Conservation (phyloP, 2,888 invertebrate species). For the Chrysotoxum bicinctum region DNA sequence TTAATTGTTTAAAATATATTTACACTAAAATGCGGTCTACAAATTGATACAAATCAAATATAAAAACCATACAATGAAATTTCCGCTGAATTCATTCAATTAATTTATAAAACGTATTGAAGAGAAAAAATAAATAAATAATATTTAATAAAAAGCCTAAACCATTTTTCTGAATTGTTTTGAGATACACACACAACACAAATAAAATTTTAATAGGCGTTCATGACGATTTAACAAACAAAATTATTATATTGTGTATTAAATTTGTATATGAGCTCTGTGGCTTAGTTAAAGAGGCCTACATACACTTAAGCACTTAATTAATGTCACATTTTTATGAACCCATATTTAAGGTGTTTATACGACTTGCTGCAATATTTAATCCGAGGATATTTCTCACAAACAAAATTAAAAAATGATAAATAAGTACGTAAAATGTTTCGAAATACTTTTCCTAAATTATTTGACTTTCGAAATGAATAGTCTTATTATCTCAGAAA, state of each 20-base stretch:
- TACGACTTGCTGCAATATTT: too few species aligned
- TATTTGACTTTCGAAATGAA: too few species aligned
- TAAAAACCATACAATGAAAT: not conserved
- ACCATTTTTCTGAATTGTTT: not conserved
- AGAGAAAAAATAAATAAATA: not conserved
- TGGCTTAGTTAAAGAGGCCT: too few species aligned
- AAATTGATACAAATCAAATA: constrained; percentile 8
- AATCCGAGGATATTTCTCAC: too few species aligned
- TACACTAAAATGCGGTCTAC: not conserved
- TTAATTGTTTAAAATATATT: not conserved
- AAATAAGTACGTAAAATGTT: too few species aligned
- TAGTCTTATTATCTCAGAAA: too few species aligned
- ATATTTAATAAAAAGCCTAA: not conserved
- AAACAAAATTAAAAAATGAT: too few species aligned
- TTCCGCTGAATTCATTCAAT: not conserved
- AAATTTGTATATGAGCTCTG: too few species aligned
- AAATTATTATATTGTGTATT: not conserved
- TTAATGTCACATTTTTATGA: too few species aligned
- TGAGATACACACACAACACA: not conserved
- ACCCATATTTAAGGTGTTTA: too few species aligned
- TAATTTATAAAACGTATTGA: not conserved
- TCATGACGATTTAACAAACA: not conserved
- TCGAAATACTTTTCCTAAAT: too few species aligned
- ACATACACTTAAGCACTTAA: too few species aligned
- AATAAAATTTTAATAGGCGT: not conserved